Base-by-base conservation (phyloP, 2,113 vertebrate genomes). In the Apodemus sylvaticus region DNA sequence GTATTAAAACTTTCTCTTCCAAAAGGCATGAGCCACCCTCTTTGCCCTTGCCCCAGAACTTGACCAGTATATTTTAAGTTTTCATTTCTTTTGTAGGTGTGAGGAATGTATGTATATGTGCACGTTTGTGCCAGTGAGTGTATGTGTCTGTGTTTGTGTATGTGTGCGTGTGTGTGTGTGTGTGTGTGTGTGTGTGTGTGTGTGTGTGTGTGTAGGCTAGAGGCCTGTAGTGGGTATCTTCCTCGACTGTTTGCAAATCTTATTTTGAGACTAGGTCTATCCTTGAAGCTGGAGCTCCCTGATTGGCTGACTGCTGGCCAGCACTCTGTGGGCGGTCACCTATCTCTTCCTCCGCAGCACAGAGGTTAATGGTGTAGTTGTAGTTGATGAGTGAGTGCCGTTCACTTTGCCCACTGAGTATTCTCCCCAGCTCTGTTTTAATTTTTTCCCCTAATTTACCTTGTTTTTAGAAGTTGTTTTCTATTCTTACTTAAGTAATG, bases 11-110 rank as follows among this genome's bases (percentile, higher is more conserved):
- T 48, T 78, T n/a, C 53, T 3, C 12, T 94, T 94, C 94, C 62
- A 93, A 95, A 98, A 96, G 39, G 29, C 68, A 85, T 66, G 42
- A 79, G n/a, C 34, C 73, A 11, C 71, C 36, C 36, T 42, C 12
- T n/a, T n/a, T 1, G 3, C 81, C 66, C 0, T 24, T 13, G 45
- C 5, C 19, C 2, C 5, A 58, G 53, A 70, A 31, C 36, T 51
- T 39, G 24, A 34, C 42, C 66, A 42, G 26, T 76, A 2, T 2
- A 51, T 94, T 87, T 91, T 82, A 39, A 11, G 31, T 82, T 77
- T 91, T 78, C 36, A 22, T 42, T 86, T 68, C 0, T 0, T 36
- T 31, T 81, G 53, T 36, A 10, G 22, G 6, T 86, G 8, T 68
- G 62, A 34, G 17, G 11, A n/a, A 22, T 83, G 55, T 60, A 26